These are phyloP conservation scores for Clepsis dumicolana DNA, from an alignment of 2,888 invertebrate species.

Conservation along the genomic window DNA sequence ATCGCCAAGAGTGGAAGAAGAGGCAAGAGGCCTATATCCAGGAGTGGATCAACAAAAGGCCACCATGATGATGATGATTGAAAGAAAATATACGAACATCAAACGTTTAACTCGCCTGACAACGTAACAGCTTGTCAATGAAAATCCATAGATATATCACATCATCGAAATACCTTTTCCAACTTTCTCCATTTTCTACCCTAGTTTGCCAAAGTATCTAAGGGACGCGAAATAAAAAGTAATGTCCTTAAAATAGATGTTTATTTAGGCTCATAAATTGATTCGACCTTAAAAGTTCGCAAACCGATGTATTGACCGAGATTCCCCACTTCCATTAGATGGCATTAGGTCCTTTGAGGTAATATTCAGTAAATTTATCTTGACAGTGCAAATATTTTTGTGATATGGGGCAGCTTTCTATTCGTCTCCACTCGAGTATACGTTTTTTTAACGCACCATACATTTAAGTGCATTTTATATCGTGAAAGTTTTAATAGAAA, in stretches of 20 bases:
- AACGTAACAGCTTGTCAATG: too few relatives aligned
- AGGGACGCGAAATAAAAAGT: slow-evolving; percentile 17
- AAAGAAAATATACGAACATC: too few relatives aligned
- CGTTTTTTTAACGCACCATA: too few relatives aligned
- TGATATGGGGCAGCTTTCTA: not conserved
- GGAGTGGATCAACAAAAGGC: too few relatives aligned
- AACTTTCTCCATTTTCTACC: not conserved
- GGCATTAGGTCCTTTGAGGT: slow-evolving; percentile 6
- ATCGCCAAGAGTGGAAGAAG: too few relatives aligned
- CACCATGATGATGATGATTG: too few relatives aligned
- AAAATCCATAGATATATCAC: too few relatives aligned
- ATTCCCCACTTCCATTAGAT: slow-evolving; percentile 19
- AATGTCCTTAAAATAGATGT: slow-evolving; percentile 19
- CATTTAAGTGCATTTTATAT: too few relatives aligned
- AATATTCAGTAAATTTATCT: not conserved
- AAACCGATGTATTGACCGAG: slow-evolving; percentile 1
- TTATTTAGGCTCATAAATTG: slow-evolving; percentile 34
- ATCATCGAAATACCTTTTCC: not conserved
- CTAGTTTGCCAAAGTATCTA: slow-evolving; percentile 2
- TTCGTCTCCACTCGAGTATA: not conserved
- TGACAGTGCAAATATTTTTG: not conserved
- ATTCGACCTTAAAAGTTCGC: slow-evolving; percentile 19
- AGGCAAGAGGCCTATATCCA: too few relatives aligned
- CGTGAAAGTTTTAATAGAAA: too few relatives aligned
- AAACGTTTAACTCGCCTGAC: too few relatives aligned